phyloP scores from a whole-genome alignment of 2,797 vertebrate genomes.

The Sciurus vulgaris region DNA sequence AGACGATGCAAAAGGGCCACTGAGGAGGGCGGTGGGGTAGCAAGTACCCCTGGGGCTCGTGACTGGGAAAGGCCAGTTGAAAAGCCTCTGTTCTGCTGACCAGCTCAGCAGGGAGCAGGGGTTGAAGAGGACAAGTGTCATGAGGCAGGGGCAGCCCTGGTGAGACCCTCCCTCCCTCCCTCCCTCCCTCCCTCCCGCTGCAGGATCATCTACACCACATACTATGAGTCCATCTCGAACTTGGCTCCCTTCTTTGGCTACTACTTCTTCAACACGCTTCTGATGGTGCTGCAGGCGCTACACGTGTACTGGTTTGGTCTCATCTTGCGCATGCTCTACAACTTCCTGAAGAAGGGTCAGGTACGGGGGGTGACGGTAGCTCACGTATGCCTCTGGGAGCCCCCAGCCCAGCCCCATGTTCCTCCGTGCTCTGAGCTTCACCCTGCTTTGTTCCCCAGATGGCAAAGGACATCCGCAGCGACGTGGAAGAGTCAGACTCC shows the following conservation, averaged over 20 bases:
- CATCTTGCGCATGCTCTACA: conserved; percentile 95
- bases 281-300: conserved; percentile 92
- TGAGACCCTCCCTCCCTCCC: background rate
- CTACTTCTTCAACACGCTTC: conserved; percentile 94
- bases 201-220: conserved; percentile 93
- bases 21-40: background rate
- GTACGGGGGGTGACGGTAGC: conserved; percentile 84
- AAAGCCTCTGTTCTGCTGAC: background rate
- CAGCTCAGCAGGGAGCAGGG: background rate
- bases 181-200: background rate
- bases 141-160: background rate
- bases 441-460: conserved; percentile 87
- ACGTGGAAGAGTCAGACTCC: conserved; percentile 93
- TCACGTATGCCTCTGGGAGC: background rate
- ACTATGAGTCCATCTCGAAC: conserved; percentile 90
- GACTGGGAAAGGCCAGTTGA: background rate
- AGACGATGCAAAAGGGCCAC: background rate
- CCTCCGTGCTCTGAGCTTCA: background rate
- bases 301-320: conserved; percentile 96
- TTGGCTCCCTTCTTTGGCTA: conserved; percentile 93
- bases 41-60: background rate
- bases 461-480: conserved; percentile 94
- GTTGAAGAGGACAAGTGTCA: accelerated
- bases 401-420: background rate
- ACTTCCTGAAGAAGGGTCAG: conserved; percentile 92